Evolutionary conservation across 2,113 vertebrate genomes (phyloP).

Genomic region (Isurus oxyrinchus): DNA sequence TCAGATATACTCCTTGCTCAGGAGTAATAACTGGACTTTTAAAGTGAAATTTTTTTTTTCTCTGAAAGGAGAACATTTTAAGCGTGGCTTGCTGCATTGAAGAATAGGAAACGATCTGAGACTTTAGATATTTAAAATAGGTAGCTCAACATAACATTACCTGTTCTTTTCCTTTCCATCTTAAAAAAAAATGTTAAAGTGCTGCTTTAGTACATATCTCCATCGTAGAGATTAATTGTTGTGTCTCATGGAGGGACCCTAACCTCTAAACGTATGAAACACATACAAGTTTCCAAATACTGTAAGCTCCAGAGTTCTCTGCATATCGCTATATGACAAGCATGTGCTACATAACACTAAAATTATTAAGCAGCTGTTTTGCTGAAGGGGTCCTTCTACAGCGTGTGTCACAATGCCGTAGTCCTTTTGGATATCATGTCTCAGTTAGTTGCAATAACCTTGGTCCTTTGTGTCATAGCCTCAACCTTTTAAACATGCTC

Average conservation of each 20-base stretch:
- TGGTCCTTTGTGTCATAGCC: neutral
- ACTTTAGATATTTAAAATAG: neutral
- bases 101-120: neutral
- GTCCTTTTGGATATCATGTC: neutral
- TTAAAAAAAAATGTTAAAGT: neutral
- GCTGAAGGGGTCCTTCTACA: neutral
- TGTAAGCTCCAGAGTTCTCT: neutral
- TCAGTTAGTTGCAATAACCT: neutral
- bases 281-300: neutral
- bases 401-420: neutral
- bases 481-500: neutral
- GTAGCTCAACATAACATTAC: neutral
- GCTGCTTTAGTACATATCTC: neutral
- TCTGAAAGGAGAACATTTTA: neutral
- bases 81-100: neutral
- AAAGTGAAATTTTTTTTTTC: too few relatives aligned
- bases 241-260: neutral
- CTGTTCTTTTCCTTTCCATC: neutral
- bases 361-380: neutral
- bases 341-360: neutral
- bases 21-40: neutral
- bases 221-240: neutral
- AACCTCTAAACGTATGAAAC: neutral
- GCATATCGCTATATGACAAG: neutral
- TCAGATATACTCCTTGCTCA: neutral